Conservation (phyloP, 2,888 invertebrate species). For the Athrips mouffetella region DNA sequence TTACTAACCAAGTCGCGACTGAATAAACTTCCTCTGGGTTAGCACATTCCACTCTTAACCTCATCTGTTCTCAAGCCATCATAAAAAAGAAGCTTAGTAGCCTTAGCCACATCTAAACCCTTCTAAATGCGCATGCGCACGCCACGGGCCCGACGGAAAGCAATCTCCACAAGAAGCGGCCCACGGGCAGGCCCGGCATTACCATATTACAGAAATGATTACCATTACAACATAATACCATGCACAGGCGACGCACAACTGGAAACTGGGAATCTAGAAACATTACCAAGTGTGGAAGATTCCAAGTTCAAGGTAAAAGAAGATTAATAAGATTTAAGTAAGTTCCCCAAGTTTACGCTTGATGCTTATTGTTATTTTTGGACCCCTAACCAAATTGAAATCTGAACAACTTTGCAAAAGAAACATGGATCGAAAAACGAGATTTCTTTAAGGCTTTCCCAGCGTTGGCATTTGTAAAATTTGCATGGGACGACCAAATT, state of each 20-base stretch:
- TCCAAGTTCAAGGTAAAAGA: constrained; percentile 3
- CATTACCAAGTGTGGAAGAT: neutral
- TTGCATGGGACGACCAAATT: too few species aligned
- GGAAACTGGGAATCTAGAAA: constrained; percentile 1
- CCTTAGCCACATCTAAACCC: constrained; percentile 31
- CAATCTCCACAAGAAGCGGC: constrained; percentile 47
- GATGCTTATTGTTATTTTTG: too few species aligned
- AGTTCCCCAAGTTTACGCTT: neutral
- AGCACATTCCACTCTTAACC: too few species aligned
- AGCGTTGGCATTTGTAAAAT: too few species aligned
- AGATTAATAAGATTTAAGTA: neutral
- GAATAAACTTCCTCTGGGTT: too few species aligned
- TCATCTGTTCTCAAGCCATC: too few species aligned
- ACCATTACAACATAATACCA: constrained; percentile 51
- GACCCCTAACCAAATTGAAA: too few species aligned
- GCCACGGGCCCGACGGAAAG: constrained; percentile 42
- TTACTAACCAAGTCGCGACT: too few species aligned
- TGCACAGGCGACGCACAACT: constrained; percentile 2
- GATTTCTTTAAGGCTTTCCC: too few species aligned
- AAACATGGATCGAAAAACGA: too few species aligned
- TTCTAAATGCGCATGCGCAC: constrained; percentile 21
- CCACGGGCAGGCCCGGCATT: constrained; percentile 42
- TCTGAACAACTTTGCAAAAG: too few species aligned
- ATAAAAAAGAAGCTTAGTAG: too few species aligned
- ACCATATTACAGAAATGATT: constrained; percentile 61